Evolutionary conservation across 2,113 vertebrate genomes (phyloP), one percentile per base, ranked within the genome.

Genomic region (Cheilinus undulatus): DNA sequence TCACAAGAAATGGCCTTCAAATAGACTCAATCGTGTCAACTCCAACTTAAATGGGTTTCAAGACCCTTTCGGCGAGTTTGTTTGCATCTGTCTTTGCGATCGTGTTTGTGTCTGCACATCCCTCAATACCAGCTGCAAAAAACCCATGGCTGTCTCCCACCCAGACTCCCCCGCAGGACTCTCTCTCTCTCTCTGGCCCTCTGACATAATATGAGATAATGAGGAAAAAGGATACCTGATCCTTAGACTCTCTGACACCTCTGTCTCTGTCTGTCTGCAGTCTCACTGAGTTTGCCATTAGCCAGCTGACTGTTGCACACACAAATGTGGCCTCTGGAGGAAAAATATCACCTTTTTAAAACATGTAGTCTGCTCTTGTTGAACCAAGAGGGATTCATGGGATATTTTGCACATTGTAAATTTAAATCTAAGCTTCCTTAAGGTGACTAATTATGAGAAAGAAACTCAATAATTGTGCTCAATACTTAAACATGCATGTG

Each of bases 181-280:
- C 66, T 63, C 69, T 76, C 66, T 63, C 69, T 76, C 32, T 34
- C 59, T 59, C 73, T 69, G 68, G 57, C 76, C 73, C 43, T 34
- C 51, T 84, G 82, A 88, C 81, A 79, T 89, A 77, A 87, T 81
- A 58, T 70, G 86, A 86, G 80, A 71, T 89, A 87, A 86, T 80
- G 84, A 89, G 78, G 78, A 34, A 36, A 45, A 66, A 11, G 50
- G 66, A 80, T 70, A 80, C 62, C 53, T 79, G 84, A 88, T 71
- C 64, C 69, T 69, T 12, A 85, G 72, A 67, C 67, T 59, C 62
- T 66, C 63, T 76, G 82, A 88, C 80, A 87, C 74, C 49, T 66
- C 69, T 75, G 67, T 51, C 61, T 85, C 74, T 69, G 51, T 73
- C 63, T 78, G 62, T 65, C 50, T 62, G 59, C 73, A 61, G 83